Evolutionary conservation across 2,113 vertebrate species (phyloP).

Genomic region (Silurus asotus): DNA sequence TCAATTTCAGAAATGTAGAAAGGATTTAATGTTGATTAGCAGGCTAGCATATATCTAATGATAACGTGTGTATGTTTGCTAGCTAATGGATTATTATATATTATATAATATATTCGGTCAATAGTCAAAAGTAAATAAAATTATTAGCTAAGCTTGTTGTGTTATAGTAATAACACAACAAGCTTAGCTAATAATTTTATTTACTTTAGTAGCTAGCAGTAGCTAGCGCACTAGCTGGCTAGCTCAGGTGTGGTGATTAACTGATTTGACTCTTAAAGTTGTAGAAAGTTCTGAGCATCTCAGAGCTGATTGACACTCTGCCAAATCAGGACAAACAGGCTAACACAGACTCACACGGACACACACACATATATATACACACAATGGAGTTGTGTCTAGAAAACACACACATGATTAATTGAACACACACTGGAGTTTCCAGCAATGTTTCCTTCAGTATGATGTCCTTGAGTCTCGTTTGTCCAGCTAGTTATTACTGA

Average conservation of each 20-base stretch:
- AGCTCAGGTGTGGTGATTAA: background rate
- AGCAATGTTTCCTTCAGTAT: slow-evolving; percentile 30
- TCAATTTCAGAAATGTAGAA: too few species aligned
- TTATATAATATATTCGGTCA: too few species aligned
- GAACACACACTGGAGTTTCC: slow-evolving; percentile 24
- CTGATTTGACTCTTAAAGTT: background rate
- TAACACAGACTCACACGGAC: slow-evolving; percentile 15
- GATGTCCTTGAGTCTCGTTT: slow-evolving; percentile 11
- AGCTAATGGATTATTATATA: too few species aligned
- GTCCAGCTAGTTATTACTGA: slow-evolving; percentile 20
- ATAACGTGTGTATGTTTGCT: too few species aligned
- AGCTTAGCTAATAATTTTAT: background rate
- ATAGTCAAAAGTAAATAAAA: too few species aligned
- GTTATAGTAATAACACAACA: too few species aligned
- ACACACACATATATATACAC: slow-evolving; percentile 7
- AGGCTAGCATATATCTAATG: too few species aligned
- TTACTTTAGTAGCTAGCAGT: too few species aligned
- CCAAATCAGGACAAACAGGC: background rate
- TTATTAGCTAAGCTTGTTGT: background rate
- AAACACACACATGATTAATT: slow-evolving; percentile 12
- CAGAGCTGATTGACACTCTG: background rate
- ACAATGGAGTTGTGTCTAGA: slow-evolving; percentile 8
- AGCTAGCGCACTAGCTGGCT: background rate
- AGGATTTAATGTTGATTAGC: too few species aligned
- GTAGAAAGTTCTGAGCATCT: background rate